phyloP scores from a whole-genome alignment of 2,888 invertebrate genomes.

The Pyralis farinalis region DNA sequence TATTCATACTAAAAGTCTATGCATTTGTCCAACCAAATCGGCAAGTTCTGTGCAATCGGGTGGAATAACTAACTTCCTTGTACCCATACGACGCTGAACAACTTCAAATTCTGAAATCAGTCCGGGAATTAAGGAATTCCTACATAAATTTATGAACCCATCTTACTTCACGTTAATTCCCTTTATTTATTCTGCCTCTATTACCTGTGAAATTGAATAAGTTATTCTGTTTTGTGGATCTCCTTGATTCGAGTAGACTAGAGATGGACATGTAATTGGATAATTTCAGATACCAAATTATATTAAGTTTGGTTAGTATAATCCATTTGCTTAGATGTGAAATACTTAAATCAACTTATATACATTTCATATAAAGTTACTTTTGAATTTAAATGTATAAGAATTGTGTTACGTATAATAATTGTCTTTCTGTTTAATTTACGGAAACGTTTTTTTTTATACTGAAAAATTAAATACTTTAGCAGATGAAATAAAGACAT shows the following conservation, averaged over 20 bases:
- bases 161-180: slow-evolving; percentile 60
- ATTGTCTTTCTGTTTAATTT: no score
- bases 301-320: slow-evolving; percentile 21
- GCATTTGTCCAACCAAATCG: slow-evolving; percentile 26
- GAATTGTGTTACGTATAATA: no score
- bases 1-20: no score
- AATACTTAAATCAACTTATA: no score
- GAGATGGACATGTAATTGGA: slow-evolving; percentile 53
- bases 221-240: slow-evolving; percentile 65
- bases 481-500: no score
- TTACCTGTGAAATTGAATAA: slow-evolving; percentile 69
- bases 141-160: slow-evolving; percentile 61
- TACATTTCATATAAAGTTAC: no score
- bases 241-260: slow-evolving; percentile 49
- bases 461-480: no score
- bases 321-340: no score
- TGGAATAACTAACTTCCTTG: slow-evolving; percentile 58
- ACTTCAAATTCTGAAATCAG: slow-evolving; percentile 71
- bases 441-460: no score
- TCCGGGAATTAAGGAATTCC: slow-evolving; percentile 59
- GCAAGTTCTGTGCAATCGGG: slow-evolving; percentile 33
- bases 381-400: no score
- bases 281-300: slow-evolving; percentile 51
- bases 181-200: slow-evolving; percentile 67
- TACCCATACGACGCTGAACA: slow-evolving; percentile 35